phyloP scores from a whole-genome alignment of 1,140 invertebrate genomes.

The Pseudomyrmex flavicornis region DNA sequence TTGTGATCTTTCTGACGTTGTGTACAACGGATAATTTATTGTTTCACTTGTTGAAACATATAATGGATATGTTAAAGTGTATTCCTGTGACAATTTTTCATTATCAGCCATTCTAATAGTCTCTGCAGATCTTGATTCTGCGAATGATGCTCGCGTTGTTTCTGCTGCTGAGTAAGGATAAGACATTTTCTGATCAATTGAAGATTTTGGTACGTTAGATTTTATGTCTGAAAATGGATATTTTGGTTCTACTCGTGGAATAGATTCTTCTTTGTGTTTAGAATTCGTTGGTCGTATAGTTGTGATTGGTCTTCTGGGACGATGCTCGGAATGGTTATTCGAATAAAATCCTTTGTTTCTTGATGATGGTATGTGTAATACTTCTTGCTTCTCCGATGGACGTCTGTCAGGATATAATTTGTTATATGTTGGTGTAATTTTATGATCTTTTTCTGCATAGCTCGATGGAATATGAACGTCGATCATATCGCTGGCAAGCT shows the following conservation, averaged over 20 bases:
- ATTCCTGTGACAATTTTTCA: neutral
- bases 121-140: neutral
- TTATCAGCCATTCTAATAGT: neutral
- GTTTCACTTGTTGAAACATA: conserved; percentile 12
- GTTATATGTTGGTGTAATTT: conserved; percentile 57
- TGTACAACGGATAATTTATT: neutral
- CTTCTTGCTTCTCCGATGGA: neutral
- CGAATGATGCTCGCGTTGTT: neutral
- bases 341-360: conserved; percentile 33
- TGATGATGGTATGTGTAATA: neutral
- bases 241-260: neutral
- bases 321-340: neutral
- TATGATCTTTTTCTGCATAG: neutral
- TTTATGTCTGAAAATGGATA: neutral
- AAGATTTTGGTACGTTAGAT: neutral
- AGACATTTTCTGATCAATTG: neutral
- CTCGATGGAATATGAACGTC: neutral
- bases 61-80: neutral
- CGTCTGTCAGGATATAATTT: conserved; percentile 28
- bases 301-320: neutral
- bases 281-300: neutral
- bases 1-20: neutral
- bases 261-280: neutral
- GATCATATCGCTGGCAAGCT: conserved; percentile 67
- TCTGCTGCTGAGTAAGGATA: conserved; percentile 1